Evolutionary conservation across 2,888 invertebrate genomes (phyloP).

Genomic region (Perdita meconis): DNA sequence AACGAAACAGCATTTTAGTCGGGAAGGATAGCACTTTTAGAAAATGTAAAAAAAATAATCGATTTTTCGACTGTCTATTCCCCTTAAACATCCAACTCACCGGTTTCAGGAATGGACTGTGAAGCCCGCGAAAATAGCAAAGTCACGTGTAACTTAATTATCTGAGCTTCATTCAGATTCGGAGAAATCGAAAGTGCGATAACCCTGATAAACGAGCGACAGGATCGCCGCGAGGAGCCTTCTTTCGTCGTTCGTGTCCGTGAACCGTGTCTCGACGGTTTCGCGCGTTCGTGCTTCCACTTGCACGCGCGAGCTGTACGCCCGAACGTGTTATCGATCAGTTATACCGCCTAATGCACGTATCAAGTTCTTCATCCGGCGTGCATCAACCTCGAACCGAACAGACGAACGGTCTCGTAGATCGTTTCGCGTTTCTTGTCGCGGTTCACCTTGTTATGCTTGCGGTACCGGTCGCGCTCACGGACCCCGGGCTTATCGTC

Average conservation of each 20-base stretch:
- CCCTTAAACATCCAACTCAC: too few relatives aligned
- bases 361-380: constrained; percentile 66
- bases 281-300: constrained; percentile 51
- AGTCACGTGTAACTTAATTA: too few relatives aligned
- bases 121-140: too few relatives aligned
- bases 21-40: too few relatives aligned
- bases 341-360: constrained; percentile 69
- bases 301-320: constrained; percentile 41
- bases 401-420: constrained; percentile 53
- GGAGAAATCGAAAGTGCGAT: not conserved
- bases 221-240: not conserved
- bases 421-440: constrained; percentile 61
- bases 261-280: constrained; percentile 24
- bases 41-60: too few relatives aligned
- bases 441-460: constrained; percentile 54
- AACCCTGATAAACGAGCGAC: not conserved
- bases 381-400: constrained; percentile 48
- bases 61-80: too few relatives aligned
- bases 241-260: constrained; percentile 30
- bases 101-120: too few relatives aligned
- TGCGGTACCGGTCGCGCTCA: constrained; percentile 29
- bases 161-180: not conserved
- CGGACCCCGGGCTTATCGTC: constrained; percentile 46
- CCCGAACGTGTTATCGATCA: constrained; percentile 62
- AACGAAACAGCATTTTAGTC: too few relatives aligned